Percentiles rank a stretch among this genome's conserved stretches.
Conservation (phyloP, 2,888 invertebrate species). For the Hesperia comma region DNA sequence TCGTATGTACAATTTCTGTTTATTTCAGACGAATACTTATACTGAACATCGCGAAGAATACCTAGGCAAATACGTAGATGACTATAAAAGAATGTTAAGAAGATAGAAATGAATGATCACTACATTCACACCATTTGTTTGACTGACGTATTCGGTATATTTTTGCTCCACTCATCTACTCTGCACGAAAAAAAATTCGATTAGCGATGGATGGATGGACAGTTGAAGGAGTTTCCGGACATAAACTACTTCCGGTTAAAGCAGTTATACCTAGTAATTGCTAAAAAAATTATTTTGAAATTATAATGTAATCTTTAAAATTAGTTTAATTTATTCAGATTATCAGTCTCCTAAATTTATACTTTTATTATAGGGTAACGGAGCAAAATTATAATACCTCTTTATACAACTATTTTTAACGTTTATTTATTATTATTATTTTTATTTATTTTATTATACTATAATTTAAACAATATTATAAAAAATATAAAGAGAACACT, state of each 20-base stretch:
- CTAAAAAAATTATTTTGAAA: too few relatives aligned
- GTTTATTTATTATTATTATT: too few relatives aligned
- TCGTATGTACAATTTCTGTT: constrained; percentile 55
- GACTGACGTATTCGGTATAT: constrained; percentile 69
- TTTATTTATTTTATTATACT: too few relatives aligned
- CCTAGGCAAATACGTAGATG: constrained; percentile 44
- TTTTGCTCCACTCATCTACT: constrained; percentile 46
- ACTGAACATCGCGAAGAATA: constrained; percentile 53
- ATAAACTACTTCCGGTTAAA: constrained; percentile 36
- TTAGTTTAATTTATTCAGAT: too few relatives aligned
- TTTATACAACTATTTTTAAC: too few relatives aligned
- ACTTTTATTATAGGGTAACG: too few relatives aligned
- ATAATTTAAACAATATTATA: too few relatives aligned
- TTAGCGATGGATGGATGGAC: constrained; percentile 50
- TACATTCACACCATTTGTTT: constrained; percentile 70
- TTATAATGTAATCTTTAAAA: too few relatives aligned
- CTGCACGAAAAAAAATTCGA: constrained; percentile 48
- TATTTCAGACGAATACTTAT: constrained; percentile 51
- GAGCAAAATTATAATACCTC: too few relatives aligned
- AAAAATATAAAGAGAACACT: too few relatives aligned
- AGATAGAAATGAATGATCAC: constrained; percentile 51
- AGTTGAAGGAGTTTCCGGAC: constrained; percentile 44
- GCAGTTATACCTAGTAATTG: neutral
- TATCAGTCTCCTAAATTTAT: too few relatives aligned
- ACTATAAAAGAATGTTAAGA: constrained; percentile 49